Evolutionary conservation across 2,113 vertebrate genomes (phyloP).

Genomic region (Pycnonotus jocosus): DNA sequence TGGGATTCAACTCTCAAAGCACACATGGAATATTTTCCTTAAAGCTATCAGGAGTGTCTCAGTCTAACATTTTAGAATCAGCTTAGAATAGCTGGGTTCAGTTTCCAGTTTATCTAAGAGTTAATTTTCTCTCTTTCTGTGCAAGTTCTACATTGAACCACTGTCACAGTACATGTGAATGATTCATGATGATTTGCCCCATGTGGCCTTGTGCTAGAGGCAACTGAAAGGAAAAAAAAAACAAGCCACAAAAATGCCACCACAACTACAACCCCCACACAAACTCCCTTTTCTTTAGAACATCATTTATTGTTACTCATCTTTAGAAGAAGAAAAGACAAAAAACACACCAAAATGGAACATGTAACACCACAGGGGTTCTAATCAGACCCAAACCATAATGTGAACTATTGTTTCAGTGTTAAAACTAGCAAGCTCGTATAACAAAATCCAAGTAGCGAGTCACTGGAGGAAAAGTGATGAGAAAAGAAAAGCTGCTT

Average conservation of each 20-base stretch:
- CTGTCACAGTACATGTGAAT: not conserved
- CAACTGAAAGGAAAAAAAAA: not conserved
- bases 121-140: not conserved
- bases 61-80: not conserved
- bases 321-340: not conserved
- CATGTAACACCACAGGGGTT: not conserved
- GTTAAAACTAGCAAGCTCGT: not conserved
- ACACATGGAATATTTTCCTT: not conserved
- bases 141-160: not conserved
- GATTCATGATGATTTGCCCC: not conserved
- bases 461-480: not conserved
- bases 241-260: not conserved
- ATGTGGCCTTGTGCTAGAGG: not conserved
- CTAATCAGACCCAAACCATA: not conserved
- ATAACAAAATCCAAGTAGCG: not conserved
- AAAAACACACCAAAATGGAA: not conserved
- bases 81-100: not conserved
- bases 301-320: not conserved
- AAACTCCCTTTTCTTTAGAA: not conserved
- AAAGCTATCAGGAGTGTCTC: not conserved
- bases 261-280: not conserved
- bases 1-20: not conserved
- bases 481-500: constrained; percentile 9
- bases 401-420: not conserved
- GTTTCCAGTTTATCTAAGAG: not conserved